Evolutionary conservation across 2,113 vertebrate species (phyloP), one percentile per base, ranked within the genome.

Genomic region (Elephas maximus): DNA sequence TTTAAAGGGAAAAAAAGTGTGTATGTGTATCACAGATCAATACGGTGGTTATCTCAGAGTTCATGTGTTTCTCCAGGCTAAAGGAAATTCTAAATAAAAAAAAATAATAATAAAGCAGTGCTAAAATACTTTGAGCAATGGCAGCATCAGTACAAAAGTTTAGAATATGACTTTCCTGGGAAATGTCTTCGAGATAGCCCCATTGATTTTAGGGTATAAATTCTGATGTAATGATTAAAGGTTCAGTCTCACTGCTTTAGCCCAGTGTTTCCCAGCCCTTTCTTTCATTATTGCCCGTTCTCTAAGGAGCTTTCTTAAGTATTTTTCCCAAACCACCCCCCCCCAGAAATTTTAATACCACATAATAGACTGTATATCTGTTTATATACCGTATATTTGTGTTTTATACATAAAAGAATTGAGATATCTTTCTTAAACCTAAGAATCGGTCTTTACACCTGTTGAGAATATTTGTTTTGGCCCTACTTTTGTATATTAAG

Each of bases 71-170:
- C 69, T 26, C 41, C 83, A 74, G 20, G 10, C 18, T 74, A 60
- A 90, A 48, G 48, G 88, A 81, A 57, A 92, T 94, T 60, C 41
- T 95, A 87, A 88, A 79, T 82, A 37, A 37, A 37, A 37, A 37
- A 37, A 37, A 37, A 37, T 37, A 37, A 37, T 37, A 37, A 37
- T 37, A 96, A 91, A 92, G 85, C 24, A 8, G 11, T 60, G 28
- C 41, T 78, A 65, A n/a, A 83, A 33, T 78, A 48, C 53, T 67
- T 91, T 20, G 67, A 92, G 5, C 30, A 67, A 23, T 90, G 41
- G 65, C 65, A 81, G 48, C 73, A 69, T 85, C 65, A 24, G 0
- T 73, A 88, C 41, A 44, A 69, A 86, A 78, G 37, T 10, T 20
- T 44, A 81, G 7, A 67, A 8, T 45, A 65, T 71, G 28, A 30